phyloP scores from a whole-genome alignment of 2,888 invertebrate genomes.

The Chrysina gloriosa region DNA sequence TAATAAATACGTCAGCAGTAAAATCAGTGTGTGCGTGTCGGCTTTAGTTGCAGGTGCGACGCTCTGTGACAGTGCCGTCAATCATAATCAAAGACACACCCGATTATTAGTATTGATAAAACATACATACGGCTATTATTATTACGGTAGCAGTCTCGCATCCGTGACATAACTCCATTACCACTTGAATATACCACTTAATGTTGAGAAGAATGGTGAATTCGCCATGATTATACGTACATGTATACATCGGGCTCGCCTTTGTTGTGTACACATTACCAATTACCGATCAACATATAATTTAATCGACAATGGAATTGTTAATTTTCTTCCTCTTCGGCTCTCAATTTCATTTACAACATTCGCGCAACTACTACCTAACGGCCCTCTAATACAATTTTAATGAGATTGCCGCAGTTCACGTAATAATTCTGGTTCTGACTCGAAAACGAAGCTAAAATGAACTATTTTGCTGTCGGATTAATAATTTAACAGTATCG shows the following conservation, averaged over 20 bases:
- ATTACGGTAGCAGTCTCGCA: constrained; percentile 45
- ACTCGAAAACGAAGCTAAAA: too few species aligned
- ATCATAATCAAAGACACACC: constrained; percentile 48
- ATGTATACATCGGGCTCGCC: constrained; percentile 19
- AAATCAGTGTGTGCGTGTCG: constrained; percentile 30
- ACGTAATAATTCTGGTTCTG: neutral
- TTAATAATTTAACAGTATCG: too few species aligned
- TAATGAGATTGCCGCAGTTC: constrained; percentile 20
- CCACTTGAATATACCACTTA: constrained; percentile 42
- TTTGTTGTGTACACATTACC: constrained; percentile 42
- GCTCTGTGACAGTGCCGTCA: constrained; percentile 49
- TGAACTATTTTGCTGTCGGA: too few species aligned
- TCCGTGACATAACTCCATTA: constrained; percentile 48
- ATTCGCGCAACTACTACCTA: constrained; percentile 21
- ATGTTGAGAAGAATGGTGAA: constrained; percentile 36
- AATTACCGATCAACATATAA: constrained; percentile 40
- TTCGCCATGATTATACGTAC: constrained; percentile 41
- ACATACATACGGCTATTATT: constrained; percentile 47
- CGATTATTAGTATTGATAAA: constrained; percentile 53
- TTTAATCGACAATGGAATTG: constrained; percentile 42
- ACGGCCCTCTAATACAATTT: constrained; percentile 23
- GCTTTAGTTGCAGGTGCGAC: constrained; percentile 47
- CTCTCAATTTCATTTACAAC: constrained; percentile 32
- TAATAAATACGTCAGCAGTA: constrained; percentile 36
- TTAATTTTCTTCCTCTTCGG: constrained; percentile 34